A percentile compares a stretch with the other conserved stretches of the same genome.
phyloP scores from a whole-genome alignment of 2,888 invertebrate species.

The Acleris emargana region DNA sequence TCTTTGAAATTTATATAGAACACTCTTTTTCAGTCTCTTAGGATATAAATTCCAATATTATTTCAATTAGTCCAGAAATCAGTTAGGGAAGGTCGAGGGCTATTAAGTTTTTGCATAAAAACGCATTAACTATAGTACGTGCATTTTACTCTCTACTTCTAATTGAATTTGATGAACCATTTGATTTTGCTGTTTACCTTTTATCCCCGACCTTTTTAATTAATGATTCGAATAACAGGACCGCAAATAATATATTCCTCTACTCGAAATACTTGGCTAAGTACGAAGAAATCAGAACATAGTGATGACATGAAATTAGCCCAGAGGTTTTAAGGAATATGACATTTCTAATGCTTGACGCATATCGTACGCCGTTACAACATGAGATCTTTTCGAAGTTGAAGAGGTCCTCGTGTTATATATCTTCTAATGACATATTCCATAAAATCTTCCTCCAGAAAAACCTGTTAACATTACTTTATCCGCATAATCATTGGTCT shows the following conservation, averaged over 20 bases:
- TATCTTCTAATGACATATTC: slow-evolving; percentile 1
- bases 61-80: slow-evolving; percentile 44
- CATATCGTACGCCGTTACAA: neutral
- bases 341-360: neutral
- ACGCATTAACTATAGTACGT: neutral
- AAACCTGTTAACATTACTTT: slow-evolving; percentile 36
- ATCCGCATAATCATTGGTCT: slow-evolving; percentile 52
- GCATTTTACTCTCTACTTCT: neutral
- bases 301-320: slow-evolving; percentile 19
- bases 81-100: slow-evolving; percentile 16
- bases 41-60: slow-evolving; percentile 71
- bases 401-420: neutral
- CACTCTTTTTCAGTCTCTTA: slow-evolving; percentile 81
- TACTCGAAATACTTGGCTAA: slow-evolving; percentile 35
- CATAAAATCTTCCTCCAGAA: slow-evolving; percentile 4
- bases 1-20: slow-evolving; percentile 65
- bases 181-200: neutral
- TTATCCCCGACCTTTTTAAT: slow-evolving; percentile 15
- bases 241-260: slow-evolving; percentile 33
- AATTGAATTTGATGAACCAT: neutral
- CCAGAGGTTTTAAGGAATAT: slow-evolving; percentile 7
- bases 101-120: neutral
- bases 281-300: slow-evolving; percentile 12
- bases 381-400: neutral
- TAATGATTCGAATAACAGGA: slow-evolving; percentile 28